Evolutionary conservation across 64 coral and sea anemone genomes (phyloP), one percentile per base, ranked within the genome.

Genomic region (Montipora efflorescens): DNA sequence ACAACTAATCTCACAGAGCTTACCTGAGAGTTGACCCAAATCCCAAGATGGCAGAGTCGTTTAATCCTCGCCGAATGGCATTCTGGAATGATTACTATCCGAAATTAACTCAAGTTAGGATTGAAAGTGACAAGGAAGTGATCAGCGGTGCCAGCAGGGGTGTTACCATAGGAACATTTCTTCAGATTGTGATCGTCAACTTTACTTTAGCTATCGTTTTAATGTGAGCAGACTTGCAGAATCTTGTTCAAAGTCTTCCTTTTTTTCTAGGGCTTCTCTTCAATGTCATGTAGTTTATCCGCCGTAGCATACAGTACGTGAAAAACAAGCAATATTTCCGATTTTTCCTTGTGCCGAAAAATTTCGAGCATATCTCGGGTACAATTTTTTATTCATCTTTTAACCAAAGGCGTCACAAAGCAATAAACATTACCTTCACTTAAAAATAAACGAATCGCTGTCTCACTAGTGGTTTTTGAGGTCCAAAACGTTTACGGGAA

Each of bases 61-160:
- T 93, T 87, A 18, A 85, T 76, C 53, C 62, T 64, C 74, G 75
- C 6, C 75, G 80, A 51, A 69, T 92, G 49, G 70, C 82, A 2
- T 92, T 92, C 75, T 96, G 95, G 95, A 96, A 96, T 75, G 70
- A 85, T 46, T 97, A 97, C 77, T 81, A 94, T 62, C 88, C 81
- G 16, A 90, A 81, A 19, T 59, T 91, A 61, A 43, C 28, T n/a
- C 22, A 91, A 72, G 64, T 72, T 2, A n/a, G 43, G 59, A 71
- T 68, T 74, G 61, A 49, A 48, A 69, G 9, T 8, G 70, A 91
- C 23, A 19, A 77, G 48, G n/a, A 64, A 2, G 75, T 79, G 59
- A 45, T 21, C 18, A 90, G 45, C 12, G 75, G 53, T 68, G 52
- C 74, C 2, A 66, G 53, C 16, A 20, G 0, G 5, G 16, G 5